phyloP scores from a whole-genome alignment of 2,888 invertebrate species.

The Apamea sordens region DNA sequence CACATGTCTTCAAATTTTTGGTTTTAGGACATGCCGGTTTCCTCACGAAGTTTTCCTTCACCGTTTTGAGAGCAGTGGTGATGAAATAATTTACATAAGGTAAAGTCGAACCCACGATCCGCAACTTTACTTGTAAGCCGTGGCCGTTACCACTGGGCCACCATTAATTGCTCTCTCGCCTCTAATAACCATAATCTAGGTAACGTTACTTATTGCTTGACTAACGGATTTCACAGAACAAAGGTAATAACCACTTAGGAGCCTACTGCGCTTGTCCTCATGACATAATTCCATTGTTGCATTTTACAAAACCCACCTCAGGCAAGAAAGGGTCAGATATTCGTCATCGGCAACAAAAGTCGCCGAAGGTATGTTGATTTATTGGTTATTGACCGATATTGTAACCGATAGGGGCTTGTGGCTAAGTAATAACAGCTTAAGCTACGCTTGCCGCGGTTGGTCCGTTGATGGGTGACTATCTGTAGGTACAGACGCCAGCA shows the following conservation, averaged over 20 bases:
- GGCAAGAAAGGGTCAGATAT: neutral
- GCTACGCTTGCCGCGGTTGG: neutral
- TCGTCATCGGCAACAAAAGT: slow-evolving; percentile 13
- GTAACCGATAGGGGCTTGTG: neutral
- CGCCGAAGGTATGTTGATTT: neutral
- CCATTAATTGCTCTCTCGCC: neutral
- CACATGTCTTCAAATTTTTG: neutral
- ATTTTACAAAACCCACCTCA: neutral
- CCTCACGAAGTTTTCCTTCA: neutral
- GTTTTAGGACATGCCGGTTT: neutral
- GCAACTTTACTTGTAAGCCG: neutral
- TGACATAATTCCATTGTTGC: slow-evolving; percentile 33
- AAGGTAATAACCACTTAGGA: neutral
- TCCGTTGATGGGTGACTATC: neutral
- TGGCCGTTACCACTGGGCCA: neutral
- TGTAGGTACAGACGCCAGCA: too few species aligned
- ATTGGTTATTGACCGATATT: neutral
- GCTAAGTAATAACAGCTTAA: neutral
- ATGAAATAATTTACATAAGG: neutral
- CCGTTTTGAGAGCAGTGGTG: neutral
- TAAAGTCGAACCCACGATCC: neutral
- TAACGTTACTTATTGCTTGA: neutral
- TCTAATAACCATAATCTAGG: neutral
- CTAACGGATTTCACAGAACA: slow-evolving; percentile 4
- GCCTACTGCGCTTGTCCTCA: neutral